Evolutionary conservation across 2,113 vertebrate genomes (phyloP).

Genomic region (Urocolius indicus): DNA sequence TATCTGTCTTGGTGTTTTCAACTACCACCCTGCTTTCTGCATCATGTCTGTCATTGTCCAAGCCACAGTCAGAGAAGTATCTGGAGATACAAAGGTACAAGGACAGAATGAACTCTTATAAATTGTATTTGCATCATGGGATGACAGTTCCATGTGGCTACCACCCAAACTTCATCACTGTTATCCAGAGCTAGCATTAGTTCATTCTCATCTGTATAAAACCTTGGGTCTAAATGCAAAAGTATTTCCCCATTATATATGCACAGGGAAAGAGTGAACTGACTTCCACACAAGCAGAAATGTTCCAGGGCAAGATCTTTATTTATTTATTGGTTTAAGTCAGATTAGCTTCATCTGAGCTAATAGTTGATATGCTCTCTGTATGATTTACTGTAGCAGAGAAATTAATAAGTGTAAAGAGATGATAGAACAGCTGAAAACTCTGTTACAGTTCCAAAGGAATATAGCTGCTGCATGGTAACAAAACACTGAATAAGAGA

Average conservation of each 20-base stretch:
- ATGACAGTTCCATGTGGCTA: not conserved
- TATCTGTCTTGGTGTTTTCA: not conserved
- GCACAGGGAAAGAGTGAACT: not conserved
- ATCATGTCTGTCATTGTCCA: not conserved
- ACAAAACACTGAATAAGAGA: slow-evolving; percentile 30
- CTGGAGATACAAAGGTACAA: not conserved
- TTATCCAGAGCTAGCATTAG: not conserved
- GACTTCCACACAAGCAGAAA: not conserved
- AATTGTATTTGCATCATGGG: fast-evolving
- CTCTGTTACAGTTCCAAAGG: slow-evolving; percentile 6
- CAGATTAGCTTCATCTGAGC: slow-evolving; percentile 28
- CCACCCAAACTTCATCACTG: not conserved
- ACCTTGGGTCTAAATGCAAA: too few species aligned
- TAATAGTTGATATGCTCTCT: not conserved
- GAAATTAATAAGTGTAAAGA: slow-evolving; percentile 40
- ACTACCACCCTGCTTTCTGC: not conserved
- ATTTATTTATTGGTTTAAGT: slow-evolving; percentile 42
- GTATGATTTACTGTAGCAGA: slow-evolving; percentile 33
- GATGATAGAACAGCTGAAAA: slow-evolving; percentile 17
- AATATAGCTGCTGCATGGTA: not conserved
- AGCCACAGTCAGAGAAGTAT: not conserved
- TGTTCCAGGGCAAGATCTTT: not conserved
- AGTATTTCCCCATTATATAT: not conserved
- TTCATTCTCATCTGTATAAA: not conserved
- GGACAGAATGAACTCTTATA: not conserved